Percentiles rank a stretch among this genome's conserved stretches.
phyloP scores from a whole-genome alignment of 2,113 vertebrate species.

The Labrus mixtus region DNA sequence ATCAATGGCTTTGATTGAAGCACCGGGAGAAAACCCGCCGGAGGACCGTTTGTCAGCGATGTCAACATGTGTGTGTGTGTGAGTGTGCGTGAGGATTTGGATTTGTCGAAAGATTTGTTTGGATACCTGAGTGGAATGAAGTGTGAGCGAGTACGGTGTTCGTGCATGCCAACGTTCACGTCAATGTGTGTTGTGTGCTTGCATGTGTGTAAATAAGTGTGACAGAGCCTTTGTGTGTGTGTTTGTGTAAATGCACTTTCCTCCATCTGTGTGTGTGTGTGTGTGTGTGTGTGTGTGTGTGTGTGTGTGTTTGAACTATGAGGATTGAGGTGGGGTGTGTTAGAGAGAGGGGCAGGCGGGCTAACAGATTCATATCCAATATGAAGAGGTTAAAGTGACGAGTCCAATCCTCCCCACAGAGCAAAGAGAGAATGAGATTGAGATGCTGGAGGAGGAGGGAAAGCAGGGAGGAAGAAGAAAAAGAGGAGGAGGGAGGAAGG shows the following conservation, averaged over 20 bases:
- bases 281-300: slow-evolving; percentile 19
- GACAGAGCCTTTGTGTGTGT: slow-evolving; percentile 34
- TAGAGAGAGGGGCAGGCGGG: slow-evolving; percentile 63
- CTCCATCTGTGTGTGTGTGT: slow-evolving; percentile 11
- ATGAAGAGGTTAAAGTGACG: slow-evolving; percentile 79
- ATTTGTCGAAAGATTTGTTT: slow-evolving; percentile 68
- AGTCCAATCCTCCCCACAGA: slow-evolving; percentile 71
- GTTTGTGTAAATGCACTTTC: no score
- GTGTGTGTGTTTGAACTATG: slow-evolving; percentile 53
- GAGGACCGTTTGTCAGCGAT: slow-evolving; percentile 67
- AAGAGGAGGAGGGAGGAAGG: slow-evolving; percentile 5
- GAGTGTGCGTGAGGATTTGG: slow-evolving; percentile 48
- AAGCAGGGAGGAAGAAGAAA: slow-evolving; percentile 20
- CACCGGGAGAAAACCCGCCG: slow-evolving; percentile 48
- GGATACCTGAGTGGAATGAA: slow-evolving; percentile 60
- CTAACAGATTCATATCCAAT: slow-evolving; percentile 80
- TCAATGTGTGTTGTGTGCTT: slow-evolving; percentile 9
- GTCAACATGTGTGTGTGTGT: slow-evolving; percentile 54
- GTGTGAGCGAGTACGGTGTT: slow-evolving; percentile 38
- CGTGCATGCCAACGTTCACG: slow-evolving; percentile 30
- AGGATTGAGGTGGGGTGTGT: slow-evolving; percentile 61
- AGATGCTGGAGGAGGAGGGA: slow-evolving; percentile 54
- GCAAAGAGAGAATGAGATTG: slow-evolving; percentile 73
- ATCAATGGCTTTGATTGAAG: slow-evolving; percentile 77
- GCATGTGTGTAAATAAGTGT: slow-evolving; percentile 58